Conservation (phyloP, 2,797 vertebrate genomes). For the Microcaecilia unicolor region DNA sequence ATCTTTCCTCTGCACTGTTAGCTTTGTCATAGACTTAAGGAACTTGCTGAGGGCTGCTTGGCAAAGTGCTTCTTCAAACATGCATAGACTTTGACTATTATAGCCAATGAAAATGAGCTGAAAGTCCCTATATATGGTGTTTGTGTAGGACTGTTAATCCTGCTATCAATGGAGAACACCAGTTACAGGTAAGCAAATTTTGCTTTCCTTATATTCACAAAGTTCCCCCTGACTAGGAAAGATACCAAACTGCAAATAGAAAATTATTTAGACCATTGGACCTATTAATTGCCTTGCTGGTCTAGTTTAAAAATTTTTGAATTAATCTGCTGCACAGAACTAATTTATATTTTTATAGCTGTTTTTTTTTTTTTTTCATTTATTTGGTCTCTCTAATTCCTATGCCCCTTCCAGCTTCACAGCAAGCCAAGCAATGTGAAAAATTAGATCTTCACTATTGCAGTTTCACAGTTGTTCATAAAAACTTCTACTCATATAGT, state of each 20-base stretch:
- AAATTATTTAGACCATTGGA: conserved; percentile 86
- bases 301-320: conserved; percentile 72
- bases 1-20: no score
- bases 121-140: no score
- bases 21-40: no score
- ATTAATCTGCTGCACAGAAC: conserved; percentile 63
- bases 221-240: conserved; percentile 28
- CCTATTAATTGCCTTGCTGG: conserved; percentile 85
- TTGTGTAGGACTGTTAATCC: no score
- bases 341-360: conserved; percentile 59
- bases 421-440: conserved; percentile 46
- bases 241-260: conserved; percentile 69
- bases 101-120: no score
- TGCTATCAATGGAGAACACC: no score
- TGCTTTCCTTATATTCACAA: conserved; percentile 13
- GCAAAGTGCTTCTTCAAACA: no score
- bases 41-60: no score
- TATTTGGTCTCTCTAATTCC: conserved; percentile 34
- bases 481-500: conserved; percentile 33
- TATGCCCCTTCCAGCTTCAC: conserved; percentile 42
- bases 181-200: no score
- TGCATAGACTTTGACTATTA: no score
- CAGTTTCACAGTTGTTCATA: conserved; percentile 41
- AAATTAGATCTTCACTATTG: conserved; percentile 47
- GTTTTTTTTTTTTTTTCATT: conserved; percentile 12